phyloP scores from a whole-genome alignment of 2,113 vertebrate species.

The Pantherophis guttatus region DNA sequence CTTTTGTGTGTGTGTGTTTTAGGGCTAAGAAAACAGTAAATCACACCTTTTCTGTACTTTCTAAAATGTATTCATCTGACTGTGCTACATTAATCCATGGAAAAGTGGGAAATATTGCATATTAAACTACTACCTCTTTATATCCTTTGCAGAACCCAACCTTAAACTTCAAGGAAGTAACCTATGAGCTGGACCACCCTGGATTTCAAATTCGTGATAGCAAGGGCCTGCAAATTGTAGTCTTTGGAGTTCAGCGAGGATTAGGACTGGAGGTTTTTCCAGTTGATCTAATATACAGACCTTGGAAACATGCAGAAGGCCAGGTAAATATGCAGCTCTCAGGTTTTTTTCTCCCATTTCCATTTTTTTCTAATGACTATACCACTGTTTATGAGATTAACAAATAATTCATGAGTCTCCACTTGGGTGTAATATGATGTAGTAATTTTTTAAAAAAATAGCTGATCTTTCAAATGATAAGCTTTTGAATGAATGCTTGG shows the following conservation, averaged over 20 bases:
- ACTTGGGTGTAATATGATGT: not conserved
- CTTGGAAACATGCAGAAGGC: constrained; percentile 98
- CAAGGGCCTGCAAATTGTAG: constrained; percentile 94
- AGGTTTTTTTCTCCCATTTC: not conserved
- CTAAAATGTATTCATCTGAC: not conserved
- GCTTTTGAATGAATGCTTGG: not conserved
- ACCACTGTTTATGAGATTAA: not conserved
- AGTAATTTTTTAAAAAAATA: not conserved
- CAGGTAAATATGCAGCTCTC: constrained; percentile 75
- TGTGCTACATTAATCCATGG: not conserved
- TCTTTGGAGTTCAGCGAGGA: constrained; percentile 95
- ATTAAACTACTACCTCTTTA: not conserved
- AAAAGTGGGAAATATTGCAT: not conserved
- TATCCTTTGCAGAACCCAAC: constrained; percentile 82
- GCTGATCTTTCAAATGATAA: not conserved
- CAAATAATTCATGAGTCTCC: not conserved
- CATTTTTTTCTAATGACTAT: not conserved
- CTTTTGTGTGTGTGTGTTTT: not conserved
- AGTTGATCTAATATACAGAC: constrained; percentile 94
- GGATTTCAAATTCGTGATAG: constrained; percentile 96
- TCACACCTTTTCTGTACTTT: not conserved
- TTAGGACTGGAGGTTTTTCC: constrained; percentile 95
- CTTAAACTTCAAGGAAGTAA: constrained; percentile 98
- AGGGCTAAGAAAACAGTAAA: not conserved
- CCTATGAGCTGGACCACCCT: constrained; percentile 93